Base-by-base conservation (phyloP, 2,888 invertebrate species). In the Panopea generosa region DNA sequence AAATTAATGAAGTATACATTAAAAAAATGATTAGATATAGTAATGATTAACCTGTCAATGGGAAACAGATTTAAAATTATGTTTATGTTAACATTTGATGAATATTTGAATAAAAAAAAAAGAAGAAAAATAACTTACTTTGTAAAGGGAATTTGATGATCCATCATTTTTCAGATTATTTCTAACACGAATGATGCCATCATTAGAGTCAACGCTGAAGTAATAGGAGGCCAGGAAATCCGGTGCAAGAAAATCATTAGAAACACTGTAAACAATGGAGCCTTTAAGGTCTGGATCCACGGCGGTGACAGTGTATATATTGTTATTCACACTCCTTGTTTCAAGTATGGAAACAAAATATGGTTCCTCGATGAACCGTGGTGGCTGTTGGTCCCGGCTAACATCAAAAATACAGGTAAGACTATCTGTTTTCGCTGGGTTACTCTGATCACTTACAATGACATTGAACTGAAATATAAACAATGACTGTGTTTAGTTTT, bases 201-300 rank as follows among this genome's bases (percentile, higher is more conserved):
- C 75, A 22, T 38, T 60, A 1, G 50, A 24, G 45, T 86, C 75
- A 50, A 91, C 71, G 7, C 63, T 60, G 65, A 91, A 91, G 83
- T 87, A 90, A 59, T 82, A 86, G 1, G 89, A 87, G 18, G 90
- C 86, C 33, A 84, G 85, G 66, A 86, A 87, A 67, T 89, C 86
- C 1, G 87, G 89, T 11, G 71, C 77, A 1, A 67, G 83, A 65
- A 86, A 83, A 62, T 89, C 87, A 3, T 86, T 87, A 6, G 76
- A 82, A 1, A 81, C 77, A 20, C 50, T 49, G 60, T 87, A 87
- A 16, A 78, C 76, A 9, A 87, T 77, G 11, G 47, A 16, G 20
- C 87, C 87, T 67, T 68, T 70, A n/a, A 84, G 70, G 59, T 88
- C 87, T 22, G 60, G 29, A 63, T 88, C 88, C 7, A 50, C 69